Conservation (phyloP, 2,888 invertebrate genomes). For the Crematogaster levior region DNA sequence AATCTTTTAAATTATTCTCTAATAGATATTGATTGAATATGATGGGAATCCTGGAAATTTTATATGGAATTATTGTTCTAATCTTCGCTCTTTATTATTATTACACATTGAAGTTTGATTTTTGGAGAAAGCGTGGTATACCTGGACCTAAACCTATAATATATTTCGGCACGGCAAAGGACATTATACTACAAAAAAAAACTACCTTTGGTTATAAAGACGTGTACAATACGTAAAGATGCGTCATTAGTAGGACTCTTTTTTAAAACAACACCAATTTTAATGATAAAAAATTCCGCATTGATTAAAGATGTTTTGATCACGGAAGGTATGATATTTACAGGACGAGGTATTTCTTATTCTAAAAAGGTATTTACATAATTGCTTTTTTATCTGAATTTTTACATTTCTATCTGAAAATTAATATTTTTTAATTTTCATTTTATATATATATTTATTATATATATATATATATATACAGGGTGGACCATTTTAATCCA, state of each 20-base stretch:
- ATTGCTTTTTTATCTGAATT: not conserved
- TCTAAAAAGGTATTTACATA: not conserved
- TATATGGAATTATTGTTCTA: not conserved
- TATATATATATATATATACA: too few relatives aligned
- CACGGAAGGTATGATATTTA: not conserved
- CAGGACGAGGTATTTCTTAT: not conserved
- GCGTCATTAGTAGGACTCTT: too few relatives aligned
- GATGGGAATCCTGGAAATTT: not conserved
- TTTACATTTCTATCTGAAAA: too few relatives aligned
- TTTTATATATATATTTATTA: too few relatives aligned
- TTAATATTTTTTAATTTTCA: too few relatives aligned
- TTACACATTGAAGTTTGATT: not conserved
- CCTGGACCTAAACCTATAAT: not conserved
- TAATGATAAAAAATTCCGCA: not conserved
- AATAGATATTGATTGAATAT: not conserved
- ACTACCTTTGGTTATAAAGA: not conserved
- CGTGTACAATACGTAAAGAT: not conserved
- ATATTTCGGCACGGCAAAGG: not conserved
- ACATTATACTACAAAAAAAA: not conserved
- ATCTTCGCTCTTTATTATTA: too few relatives aligned
- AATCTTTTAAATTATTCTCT: too few relatives aligned
- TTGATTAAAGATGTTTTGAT: not conserved
- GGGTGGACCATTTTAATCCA: too few relatives aligned
- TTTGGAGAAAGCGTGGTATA: not conserved
- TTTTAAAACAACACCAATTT: not conserved